Percentiles rank a stretch among this genome's conserved stretches.
phyloP scores from a whole-genome alignment of 2,113 vertebrate species.

The Anhinga anhinga region DNA sequence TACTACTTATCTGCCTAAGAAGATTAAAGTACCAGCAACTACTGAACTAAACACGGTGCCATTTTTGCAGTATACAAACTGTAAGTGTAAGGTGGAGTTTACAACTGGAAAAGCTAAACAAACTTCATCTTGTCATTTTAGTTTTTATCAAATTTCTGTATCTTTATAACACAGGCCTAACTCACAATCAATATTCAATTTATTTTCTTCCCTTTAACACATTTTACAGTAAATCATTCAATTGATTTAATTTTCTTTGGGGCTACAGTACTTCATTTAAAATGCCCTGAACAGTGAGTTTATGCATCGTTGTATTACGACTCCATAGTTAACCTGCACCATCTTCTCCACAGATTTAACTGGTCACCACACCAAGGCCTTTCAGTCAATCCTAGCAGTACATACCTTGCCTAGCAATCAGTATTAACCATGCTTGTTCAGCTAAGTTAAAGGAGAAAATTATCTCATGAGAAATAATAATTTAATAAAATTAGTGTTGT shows the following conservation, averaged over 20 bases:
- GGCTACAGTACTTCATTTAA: not conserved
- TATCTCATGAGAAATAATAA: not conserved
- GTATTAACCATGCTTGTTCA: not conserved
- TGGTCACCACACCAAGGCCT: not conserved
- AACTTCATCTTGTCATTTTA: not conserved
- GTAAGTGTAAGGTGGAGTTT: not conserved
- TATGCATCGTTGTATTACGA: rapidly evolving
- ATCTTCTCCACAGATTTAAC: not conserved
- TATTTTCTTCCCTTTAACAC: not conserved
- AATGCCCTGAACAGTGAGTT: not conserved
- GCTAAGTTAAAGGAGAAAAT: not conserved
- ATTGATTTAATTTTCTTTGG: not conserved
- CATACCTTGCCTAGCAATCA: not conserved
- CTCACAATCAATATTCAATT: not conserved
- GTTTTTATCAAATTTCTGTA: not conserved
- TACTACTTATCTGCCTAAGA: not conserved
- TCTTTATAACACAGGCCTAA: not conserved
- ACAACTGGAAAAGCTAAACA: not conserved
- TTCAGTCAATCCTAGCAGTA: not conserved
- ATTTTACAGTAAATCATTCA: not conserved
- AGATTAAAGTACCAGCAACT: not conserved
- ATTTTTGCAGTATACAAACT: not conserved
- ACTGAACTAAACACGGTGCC: not conserved
- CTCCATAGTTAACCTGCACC: not conserved
- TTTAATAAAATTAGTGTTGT: not conserved